Evolutionary conservation across 2,888 invertebrate species (phyloP).

Genomic region (Cheilosia impressa): DNA sequence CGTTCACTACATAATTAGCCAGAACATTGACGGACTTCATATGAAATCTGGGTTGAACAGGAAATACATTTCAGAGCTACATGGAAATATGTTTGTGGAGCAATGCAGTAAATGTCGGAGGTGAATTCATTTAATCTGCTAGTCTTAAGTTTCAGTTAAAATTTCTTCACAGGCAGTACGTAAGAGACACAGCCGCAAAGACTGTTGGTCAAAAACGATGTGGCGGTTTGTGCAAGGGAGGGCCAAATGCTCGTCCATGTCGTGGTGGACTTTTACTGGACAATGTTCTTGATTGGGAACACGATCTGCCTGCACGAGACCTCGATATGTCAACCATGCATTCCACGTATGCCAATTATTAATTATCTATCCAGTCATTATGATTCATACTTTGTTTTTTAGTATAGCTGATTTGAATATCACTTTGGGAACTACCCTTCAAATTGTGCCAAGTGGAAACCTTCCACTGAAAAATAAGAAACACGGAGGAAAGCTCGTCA

Average conservation of each 20-base stretch:
- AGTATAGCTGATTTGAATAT: constrained; percentile 97
- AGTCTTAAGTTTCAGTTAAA: constrained; percentile 23
- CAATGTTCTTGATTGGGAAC: constrained; percentile 98
- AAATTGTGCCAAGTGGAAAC: constrained; percentile 98
- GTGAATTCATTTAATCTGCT: constrained; percentile 81
- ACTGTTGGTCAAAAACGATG: constrained; percentile 91
- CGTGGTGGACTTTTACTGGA: constrained; percentile 96
- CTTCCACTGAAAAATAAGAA: constrained; percentile 93
- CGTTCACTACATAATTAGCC: constrained; percentile 95
- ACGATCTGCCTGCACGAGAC: constrained; percentile 94
- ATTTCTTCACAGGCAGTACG: constrained; percentile 88
- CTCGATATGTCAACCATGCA: constrained; percentile 93
- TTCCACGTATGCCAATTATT: constrained; percentile 85
- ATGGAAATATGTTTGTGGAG: constrained; percentile 99
- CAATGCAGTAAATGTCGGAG: constrained; percentile 94
- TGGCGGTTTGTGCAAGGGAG: constrained; percentile 88
- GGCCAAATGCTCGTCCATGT: constrained; percentile 88
- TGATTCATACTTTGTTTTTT: constrained; percentile 82
- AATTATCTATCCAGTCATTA: background rate
- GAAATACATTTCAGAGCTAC: constrained; percentile 93
- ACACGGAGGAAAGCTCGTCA: constrained; percentile 93
- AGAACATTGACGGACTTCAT: constrained; percentile 99
- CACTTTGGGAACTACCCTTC: constrained; percentile 97
- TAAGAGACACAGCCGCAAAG: constrained; percentile 89
- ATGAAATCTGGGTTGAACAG: constrained; percentile 94